Evolutionary conservation across 2,888 invertebrate species (phyloP), one percentile per base, ranked within the genome.

Genomic region (Malthinus flaveolus): DNA sequence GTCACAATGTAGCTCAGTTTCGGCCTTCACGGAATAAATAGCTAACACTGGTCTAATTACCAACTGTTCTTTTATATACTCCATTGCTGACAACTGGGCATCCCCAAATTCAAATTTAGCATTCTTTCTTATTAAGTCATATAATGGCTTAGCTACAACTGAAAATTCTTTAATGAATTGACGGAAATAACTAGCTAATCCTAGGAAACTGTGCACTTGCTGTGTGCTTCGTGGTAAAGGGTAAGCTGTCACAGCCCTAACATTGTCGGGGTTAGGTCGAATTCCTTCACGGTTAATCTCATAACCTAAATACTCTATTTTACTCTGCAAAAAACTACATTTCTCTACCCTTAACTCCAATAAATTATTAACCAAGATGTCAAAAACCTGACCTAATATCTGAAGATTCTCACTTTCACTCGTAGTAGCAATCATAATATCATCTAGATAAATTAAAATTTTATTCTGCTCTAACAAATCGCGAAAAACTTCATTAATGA

Each of bases 31-130:
- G n/a, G n/a, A n/a, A n/a, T n/a, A n/a, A n/a, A n/a, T n/a, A n/a
- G n/a, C n/a, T n/a, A n/a, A n/a, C n/a, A 70, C 62, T n/a, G 70
- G 71, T 44, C n/a, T 13, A 9, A 7, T 9, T 52, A 66, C 64
- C 53, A 68, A 59, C 53, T 64, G 63, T 32, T 64, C 65, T 5
- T 72, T 42, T 0, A 66, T 63, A 42, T 13, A 3, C 2, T 52
- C 23, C 8, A 52, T 23, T 1, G 34, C 33, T 7, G 34, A 34
- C 6, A 52, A 10, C 8, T 52, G 13, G 7, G 7, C 36, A 13
- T 45, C 31, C 4, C 35, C 9, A 35, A 52, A 52, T 7, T 44
- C 9, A 45, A 52, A 44, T n/a, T 10, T 5, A 15, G 42, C 33
- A 9, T 32, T 36, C 15, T 34, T 52, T 32, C 10, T 32, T 33